Evolutionary conservation across 2,888 invertebrate species (phyloP).

Genomic region (Meiosimyza decipiens): DNA sequence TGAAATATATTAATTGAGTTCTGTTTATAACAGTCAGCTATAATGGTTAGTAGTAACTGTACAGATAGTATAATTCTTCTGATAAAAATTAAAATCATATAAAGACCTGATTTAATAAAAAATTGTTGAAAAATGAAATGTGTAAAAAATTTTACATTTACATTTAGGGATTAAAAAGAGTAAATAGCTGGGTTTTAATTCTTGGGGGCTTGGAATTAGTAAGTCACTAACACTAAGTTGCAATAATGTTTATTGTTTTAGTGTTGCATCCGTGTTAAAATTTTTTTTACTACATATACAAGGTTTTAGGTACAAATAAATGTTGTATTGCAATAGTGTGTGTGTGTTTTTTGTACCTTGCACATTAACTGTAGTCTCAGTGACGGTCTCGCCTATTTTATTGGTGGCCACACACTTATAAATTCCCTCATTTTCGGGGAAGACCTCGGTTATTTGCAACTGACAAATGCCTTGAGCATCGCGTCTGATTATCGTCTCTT

Average conservation of each 20-base stretch:
- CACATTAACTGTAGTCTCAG: conserved; percentile 80
- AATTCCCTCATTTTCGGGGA: conserved; percentile 89
- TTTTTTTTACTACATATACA: background rate
- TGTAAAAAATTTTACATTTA: too few species aligned
- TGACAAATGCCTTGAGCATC: conserved; percentile 83
- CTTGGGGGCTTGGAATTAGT: background rate
- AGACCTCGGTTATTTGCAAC: conserved; percentile 85
- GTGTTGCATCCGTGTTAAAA: background rate
- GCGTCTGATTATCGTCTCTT: conserved; percentile 80
- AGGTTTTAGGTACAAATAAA: background rate
- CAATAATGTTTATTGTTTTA: background rate
- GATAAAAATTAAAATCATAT: too few species aligned
- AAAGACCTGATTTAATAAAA: too few species aligned
- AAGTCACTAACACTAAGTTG: background rate
- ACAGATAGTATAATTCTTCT: too few species aligned
- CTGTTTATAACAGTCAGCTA: too few species aligned
- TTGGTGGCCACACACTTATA: conserved; percentile 87
- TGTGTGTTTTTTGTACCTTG: conserved; percentile 74
- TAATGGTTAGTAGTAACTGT: too few species aligned
- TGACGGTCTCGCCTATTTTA: conserved; percentile 83
- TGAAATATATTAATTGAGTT: too few species aligned
- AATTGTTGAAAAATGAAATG: too few species aligned
- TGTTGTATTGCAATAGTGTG: background rate
- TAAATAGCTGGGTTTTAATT: too few species aligned
- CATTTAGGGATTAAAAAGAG: too few species aligned